Percentiles rank a stretch among this genome's conserved stretches.
phyloP scores from a whole-genome alignment of 2,797 vertebrate species.

The Trachurus trachurus region DNA sequence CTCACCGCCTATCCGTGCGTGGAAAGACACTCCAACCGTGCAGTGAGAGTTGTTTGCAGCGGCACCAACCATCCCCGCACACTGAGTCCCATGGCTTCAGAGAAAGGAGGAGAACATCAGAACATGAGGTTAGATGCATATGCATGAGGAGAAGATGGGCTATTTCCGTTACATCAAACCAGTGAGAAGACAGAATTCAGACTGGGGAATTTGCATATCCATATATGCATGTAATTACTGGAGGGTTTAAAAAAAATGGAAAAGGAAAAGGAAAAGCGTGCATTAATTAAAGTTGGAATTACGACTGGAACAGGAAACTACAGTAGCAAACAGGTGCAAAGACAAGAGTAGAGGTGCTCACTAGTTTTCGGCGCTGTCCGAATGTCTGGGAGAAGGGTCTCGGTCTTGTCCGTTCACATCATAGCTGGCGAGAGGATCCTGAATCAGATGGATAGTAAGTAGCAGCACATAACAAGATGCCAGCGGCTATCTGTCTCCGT shows the following conservation, averaged over 20 bases:
- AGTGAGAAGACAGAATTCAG: slow-evolving; percentile 70
- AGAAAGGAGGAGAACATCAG: slow-evolving; percentile 73
- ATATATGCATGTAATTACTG: slow-evolving; percentile 73
- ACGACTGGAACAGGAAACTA: not conserved
- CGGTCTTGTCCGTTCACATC: slow-evolving; percentile 93
- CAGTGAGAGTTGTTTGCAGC: slow-evolving; percentile 95
- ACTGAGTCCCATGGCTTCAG: slow-evolving; percentile 94
- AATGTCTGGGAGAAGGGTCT: slow-evolving; percentile 92
- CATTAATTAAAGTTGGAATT: slow-evolving; percentile 58
- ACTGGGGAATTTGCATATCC: slow-evolving; percentile 72
- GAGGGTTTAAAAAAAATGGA: slow-evolving; percentile 11
- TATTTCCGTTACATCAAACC: slow-evolving; percentile 79
- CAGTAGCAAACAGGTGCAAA: slow-evolving; percentile 47
- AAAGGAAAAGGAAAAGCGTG: slow-evolving; percentile 33
- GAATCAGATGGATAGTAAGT: slow-evolving; percentile 67
- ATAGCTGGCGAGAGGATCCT: slow-evolving; percentile 95
- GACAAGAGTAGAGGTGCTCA: slow-evolving; percentile 80
- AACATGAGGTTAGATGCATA: slow-evolving; percentile 76
- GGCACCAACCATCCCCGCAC: slow-evolving; percentile 95
- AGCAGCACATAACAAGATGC: slow-evolving; percentile 61
- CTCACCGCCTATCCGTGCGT: slow-evolving; percentile 94
- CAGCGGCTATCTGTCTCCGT: slow-evolving; percentile 67
- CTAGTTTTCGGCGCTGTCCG: slow-evolving; percentile 92
- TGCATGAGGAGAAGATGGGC: slow-evolving; percentile 75
- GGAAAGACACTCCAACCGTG: slow-evolving; percentile 94